Evolutionary conservation across 2,797 vertebrate species (phyloP).

Genomic region (Molossus alvarezi): DNA sequence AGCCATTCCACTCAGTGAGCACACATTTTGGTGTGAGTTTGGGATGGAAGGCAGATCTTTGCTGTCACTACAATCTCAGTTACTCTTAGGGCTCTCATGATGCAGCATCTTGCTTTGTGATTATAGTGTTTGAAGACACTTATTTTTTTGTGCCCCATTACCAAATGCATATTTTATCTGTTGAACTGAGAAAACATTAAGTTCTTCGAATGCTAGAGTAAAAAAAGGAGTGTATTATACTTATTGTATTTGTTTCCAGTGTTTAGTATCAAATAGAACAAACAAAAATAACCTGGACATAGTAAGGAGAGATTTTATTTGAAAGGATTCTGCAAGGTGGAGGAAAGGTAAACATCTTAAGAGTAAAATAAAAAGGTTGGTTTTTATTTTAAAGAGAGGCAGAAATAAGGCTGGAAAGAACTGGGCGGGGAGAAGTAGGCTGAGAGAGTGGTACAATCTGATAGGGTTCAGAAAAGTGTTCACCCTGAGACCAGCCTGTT

Average conservation of each 20-base stretch:
- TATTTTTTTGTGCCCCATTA: not conserved
- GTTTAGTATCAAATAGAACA: not conserved
- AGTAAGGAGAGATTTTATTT: not conserved
- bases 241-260: not conserved
- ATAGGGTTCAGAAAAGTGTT: not conserved
- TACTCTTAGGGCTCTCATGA: not conserved
- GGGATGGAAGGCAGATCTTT: not conserved
- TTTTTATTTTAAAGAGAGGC: not conserved
- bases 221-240: not conserved
- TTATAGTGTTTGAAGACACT: not conserved
- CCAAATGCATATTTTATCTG: constrained; percentile 53
- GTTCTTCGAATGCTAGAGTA: not conserved
- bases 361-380: not conserved
- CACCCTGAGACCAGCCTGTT: not conserved
- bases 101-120: constrained; percentile 15
- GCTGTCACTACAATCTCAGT: not conserved
- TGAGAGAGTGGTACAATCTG: not conserved
- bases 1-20: not conserved
- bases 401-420: not conserved
- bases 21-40: not conserved
- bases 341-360: not conserved
- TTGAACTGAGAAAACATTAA: constrained; percentile 64
- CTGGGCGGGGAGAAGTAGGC: not conserved
- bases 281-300: not conserved
- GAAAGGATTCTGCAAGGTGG: not conserved